These are phyloP conservation scores for Temnothorax longispinosus DNA, from an alignment of 1,140 invertebrate species.

Conservation along the genomic window DNA sequence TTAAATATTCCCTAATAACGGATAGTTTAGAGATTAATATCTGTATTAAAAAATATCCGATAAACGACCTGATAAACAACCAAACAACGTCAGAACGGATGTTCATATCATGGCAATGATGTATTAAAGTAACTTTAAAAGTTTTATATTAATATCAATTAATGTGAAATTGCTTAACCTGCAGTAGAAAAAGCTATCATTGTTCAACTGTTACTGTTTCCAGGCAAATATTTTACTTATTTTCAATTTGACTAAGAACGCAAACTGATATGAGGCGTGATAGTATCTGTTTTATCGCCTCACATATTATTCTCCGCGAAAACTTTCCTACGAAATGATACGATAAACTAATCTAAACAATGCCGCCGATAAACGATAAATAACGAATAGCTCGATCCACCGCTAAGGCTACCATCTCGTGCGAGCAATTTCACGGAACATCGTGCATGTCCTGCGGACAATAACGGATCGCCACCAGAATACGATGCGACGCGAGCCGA, in stretches of 20 bases:
- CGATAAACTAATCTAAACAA: not conserved
- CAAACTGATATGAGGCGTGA: not conserved
- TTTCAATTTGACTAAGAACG: not conserved
- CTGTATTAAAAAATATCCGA: slow-evolving; percentile 1
- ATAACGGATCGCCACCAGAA: slow-evolving; percentile 10
- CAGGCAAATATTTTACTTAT: not conserved
- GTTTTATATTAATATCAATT: not conserved
- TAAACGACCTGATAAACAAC: slow-evolving; percentile 4
- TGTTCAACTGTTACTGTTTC: not conserved
- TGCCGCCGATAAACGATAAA: not conserved
- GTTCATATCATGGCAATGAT: not conserved
- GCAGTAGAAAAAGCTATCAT: not conserved
- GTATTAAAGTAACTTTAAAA: not conserved
- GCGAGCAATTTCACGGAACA: slow-evolving; percentile 45
- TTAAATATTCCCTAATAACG: not conserved
- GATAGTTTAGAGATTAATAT: not conserved
- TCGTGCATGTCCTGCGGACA: slow-evolving; percentile 15
- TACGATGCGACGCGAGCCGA: not conserved
- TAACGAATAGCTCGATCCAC: slow-evolving; percentile 7
- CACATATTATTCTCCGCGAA: not conserved
- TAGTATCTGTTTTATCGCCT: not conserved
- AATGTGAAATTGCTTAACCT: not conserved
- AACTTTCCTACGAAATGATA: not conserved
- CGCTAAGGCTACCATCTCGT: not conserved
- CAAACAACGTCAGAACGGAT: not conserved